phyloP scores from a whole-genome alignment of 2,797 vertebrate genomes.

The Microtus agrestis region DNA sequence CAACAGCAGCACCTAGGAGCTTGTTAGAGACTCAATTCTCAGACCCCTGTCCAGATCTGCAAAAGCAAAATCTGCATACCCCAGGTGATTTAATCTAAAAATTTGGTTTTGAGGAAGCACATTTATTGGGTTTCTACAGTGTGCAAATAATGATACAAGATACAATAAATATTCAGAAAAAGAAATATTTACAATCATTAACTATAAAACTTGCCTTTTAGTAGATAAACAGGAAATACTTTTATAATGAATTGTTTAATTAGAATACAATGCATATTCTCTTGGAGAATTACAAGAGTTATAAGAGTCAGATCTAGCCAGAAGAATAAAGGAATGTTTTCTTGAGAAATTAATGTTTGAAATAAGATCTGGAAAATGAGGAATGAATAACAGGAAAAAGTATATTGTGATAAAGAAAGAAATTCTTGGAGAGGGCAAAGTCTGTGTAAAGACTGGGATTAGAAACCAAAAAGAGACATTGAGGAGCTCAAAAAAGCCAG shows the following conservation, averaged over 20 bases:
- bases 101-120: constrained; percentile 21
- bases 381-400: background rate
- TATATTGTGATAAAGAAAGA: background rate
- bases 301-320: background rate
- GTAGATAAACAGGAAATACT: constrained; percentile 16
- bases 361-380: constrained; percentile 48
- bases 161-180: background rate
- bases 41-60: background rate
- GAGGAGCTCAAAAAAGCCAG: background rate
- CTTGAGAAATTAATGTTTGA: constrained; percentile 45
- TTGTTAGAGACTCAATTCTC: constrained; percentile 60
- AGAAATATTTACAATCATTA: background rate
- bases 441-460: background rate
- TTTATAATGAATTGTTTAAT: constrained; percentile 51
- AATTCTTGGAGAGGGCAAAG: background rate
- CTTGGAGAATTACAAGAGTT: background rate
- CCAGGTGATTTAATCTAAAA: constrained; percentile 20
- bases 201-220: constrained; percentile 37
- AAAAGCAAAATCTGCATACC: constrained; percentile 63
- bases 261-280: constrained; percentile 13
- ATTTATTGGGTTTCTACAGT: constrained; percentile 66
- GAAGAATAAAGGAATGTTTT: constrained; percentile 1
- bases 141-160: background rate
- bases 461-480: background rate
- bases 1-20: constrained; percentile 63